Evolutionary conservation across 1,140 invertebrate genomes (phyloP).

Genomic region (Lepidostoma basale): DNA sequence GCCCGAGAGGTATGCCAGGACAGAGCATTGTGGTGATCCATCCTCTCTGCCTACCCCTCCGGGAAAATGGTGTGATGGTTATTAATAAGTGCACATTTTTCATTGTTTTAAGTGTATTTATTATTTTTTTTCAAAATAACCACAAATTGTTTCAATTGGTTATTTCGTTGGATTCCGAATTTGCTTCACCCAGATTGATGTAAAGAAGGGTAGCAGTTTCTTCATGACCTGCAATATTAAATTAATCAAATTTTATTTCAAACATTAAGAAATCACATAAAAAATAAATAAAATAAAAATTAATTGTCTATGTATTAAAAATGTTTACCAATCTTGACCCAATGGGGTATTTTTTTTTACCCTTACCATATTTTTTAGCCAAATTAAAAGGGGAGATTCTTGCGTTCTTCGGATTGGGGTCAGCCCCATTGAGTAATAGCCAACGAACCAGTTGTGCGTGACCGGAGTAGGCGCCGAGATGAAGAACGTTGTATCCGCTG

Average conservation of each 20-base stretch:
- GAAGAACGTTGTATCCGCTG: constrained; percentile 22
- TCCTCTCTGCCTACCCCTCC: too few relatives aligned
- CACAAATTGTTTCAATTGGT: background rate
- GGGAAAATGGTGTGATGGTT: background rate
- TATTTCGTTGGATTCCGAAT: background rate
- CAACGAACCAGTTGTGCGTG: constrained; percentile 21
- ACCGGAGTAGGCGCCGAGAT: constrained; percentile 29
- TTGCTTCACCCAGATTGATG: background rate
- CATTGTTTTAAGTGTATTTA: background rate
- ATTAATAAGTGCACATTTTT: background rate
- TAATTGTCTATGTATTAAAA: background rate
- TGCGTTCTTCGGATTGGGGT: constrained; percentile 1
- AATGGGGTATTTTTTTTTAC: background rate
- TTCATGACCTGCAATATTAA: background rate
- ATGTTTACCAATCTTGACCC: background rate
- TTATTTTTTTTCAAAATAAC: background rate
- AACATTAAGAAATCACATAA: background rate
- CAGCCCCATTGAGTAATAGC: constrained; percentile 31
- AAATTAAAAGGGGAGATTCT: background rate
- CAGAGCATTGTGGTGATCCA: too few relatives aligned
- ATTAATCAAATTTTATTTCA: background rate
- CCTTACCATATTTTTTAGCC: constrained; percentile 34
- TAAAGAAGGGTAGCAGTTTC: constrained; percentile 3
- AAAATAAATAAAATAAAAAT: background rate
- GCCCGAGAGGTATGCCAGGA: too few relatives aligned